Conservation (phyloP, 2,113 vertebrate genomes). For the Vulpes lagopus region DNA sequence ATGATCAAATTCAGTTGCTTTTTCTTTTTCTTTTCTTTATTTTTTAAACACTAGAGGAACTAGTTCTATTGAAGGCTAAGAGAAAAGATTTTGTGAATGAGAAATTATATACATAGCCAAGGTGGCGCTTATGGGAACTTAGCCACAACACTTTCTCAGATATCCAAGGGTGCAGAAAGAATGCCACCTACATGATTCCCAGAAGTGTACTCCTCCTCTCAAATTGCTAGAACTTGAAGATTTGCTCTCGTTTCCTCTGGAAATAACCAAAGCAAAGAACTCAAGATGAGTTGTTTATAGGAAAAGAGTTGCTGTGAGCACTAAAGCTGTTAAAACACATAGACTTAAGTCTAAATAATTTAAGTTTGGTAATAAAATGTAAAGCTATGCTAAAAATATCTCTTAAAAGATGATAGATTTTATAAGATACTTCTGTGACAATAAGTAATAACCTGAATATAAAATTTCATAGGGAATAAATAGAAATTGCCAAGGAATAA, state of each 20-base stretch:
- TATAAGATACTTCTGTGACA: background rate
- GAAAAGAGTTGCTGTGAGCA: background rate
- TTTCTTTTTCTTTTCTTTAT: background rate
- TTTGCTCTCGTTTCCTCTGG: conserved; percentile 5
- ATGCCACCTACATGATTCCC: background rate
- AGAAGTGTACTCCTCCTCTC: background rate
- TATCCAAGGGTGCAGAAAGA: background rate
- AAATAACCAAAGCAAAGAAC: conserved; percentile 32
- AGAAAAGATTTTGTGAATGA: background rate
- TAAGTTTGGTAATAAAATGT: background rate
- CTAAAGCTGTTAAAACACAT: background rate
- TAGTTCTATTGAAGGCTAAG: background rate
- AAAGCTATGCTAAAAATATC: background rate
- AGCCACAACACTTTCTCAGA: background rate
- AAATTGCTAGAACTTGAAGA: background rate
- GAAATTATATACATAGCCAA: background rate
- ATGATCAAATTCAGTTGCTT: background rate
- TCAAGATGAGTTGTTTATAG: background rate
- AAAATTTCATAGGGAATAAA: conserved; percentile 11
- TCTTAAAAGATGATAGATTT: background rate
- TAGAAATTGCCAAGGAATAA: background rate
- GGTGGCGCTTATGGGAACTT: background rate
- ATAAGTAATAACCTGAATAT: conserved; percentile 4
- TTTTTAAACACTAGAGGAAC: background rate
- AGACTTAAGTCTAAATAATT: conserved; percentile 14